These are phyloP conservation scores for Columbina picui DNA, from an alignment of 2,113 vertebrate species.

Conservation along the genomic window DNA sequence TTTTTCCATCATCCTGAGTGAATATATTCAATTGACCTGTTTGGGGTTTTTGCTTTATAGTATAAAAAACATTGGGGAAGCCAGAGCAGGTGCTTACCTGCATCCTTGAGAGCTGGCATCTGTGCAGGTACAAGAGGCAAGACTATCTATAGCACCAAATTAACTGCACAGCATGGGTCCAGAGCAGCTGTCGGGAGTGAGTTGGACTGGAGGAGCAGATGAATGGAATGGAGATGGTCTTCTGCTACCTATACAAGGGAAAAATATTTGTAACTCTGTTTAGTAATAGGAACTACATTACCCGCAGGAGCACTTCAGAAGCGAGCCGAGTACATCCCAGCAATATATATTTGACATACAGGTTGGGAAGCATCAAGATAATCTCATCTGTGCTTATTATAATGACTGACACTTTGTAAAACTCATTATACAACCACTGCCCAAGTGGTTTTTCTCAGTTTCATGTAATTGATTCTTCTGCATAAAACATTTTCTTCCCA, in stretches of 20 bases:
- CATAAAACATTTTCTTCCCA: not conserved
- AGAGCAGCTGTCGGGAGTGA: not conserved
- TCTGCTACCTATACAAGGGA: not conserved
- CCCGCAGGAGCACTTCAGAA: not conserved
- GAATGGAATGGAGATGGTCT: not conserved
- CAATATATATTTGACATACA: not conserved
- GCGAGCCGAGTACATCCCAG: not conserved
- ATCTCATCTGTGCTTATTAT: not conserved
- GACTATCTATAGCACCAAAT: not conserved
- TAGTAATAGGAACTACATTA: not conserved
- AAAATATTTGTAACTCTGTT: not conserved
- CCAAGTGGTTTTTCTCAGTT: not conserved
- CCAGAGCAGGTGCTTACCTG: not conserved
- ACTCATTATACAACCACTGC: not conserved
- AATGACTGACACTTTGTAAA: not conserved
- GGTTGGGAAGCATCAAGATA: not conserved
- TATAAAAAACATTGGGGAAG: not conserved
- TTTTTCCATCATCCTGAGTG: not conserved
- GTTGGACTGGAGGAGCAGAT: not conserved
- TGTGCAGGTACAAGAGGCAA: not conserved
- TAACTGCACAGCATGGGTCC: rapidly evolving
- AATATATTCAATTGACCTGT: not conserved
- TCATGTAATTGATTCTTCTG: not conserved
- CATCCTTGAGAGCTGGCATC: not conserved
- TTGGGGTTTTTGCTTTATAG: not conserved